Evolutionary conservation across 1,140 invertebrate genomes (phyloP), one percentile per base, ranked within the genome.

Genomic region (Caenorhabditis brenneri): DNA sequence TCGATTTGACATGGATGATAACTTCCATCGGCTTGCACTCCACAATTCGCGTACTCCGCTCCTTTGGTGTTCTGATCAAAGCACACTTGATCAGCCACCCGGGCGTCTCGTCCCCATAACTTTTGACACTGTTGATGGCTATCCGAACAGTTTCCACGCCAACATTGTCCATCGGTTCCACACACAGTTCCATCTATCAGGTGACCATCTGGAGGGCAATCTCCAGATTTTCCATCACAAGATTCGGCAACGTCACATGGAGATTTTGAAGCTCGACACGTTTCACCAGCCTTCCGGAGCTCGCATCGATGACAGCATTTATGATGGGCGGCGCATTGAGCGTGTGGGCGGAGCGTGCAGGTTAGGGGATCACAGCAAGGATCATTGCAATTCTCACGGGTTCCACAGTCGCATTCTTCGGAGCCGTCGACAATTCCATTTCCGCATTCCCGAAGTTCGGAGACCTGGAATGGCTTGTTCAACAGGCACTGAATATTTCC

Each of bases 361-460:
- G 89, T 90, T 9, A 91, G 53, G 10, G 89, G 90, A 60, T 90
- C 89, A 79, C 89, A 90, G 78, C 89, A 90, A 5, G 89, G 90
- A 84, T 90, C 89, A 42, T 79, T 74, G 83, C 89, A 90, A 65
- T 91, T 85, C 31, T 90, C 89, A 16, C 88, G 65, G 4, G 86
- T 74, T n/a, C 89, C 89, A 78, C 89, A 90, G 83, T 90, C 89
- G 84, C 89, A 90, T 80, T 90, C 88, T 49, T 90, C 89, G 16
- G 84, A 86, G 4, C 82, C 88, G 74, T 90, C 89, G 22, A 90
- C 85, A n/a, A 90, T 58, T 22, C 89, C 90, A 80, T 90, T 90
- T 53, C 89, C 89, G 82, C 89, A 90, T 31, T 87, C 86, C 51
- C 88, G 87, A 10, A 91, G 87, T 46, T 83, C 65, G 6, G 89